Percentiles rank a stretch among this genome's conserved stretches.
phyloP scores from a whole-genome alignment of 2,113 vertebrate genomes.

The Scomber colias region DNA sequence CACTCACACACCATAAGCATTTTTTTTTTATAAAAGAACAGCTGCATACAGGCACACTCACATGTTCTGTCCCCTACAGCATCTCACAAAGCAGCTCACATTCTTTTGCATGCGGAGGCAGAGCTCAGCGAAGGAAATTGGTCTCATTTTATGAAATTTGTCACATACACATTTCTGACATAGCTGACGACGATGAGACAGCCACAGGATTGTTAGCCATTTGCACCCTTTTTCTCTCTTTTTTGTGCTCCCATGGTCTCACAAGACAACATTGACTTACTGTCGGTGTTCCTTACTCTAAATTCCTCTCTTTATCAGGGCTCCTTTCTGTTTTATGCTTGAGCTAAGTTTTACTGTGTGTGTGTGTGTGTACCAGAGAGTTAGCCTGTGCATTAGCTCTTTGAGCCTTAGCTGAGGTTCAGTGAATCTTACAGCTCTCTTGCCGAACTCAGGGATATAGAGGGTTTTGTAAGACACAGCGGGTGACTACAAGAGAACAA shows the following conservation, averaged over 20 bases:
- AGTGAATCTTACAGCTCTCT: constrained; percentile 49
- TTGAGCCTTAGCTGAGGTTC: constrained; percentile 58
- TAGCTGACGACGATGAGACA: constrained; percentile 46
- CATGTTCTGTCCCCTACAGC: constrained; percentile 37
- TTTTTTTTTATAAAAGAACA: background rate
- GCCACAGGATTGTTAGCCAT: constrained; percentile 35
- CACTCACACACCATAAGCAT: too few relatives aligned
- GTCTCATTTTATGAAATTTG: constrained; percentile 64
- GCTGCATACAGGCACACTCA: constrained; percentile 33
- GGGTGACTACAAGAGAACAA: constrained; percentile 32
- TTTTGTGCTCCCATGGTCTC: background rate
- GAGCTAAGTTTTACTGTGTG: constrained; percentile 15
- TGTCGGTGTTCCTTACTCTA: background rate
- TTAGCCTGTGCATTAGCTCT: constrained; percentile 31
- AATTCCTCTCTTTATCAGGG: constrained; percentile 1
- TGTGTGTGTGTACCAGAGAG: background rate
- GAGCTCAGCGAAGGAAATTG: constrained; percentile 31
- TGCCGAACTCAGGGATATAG: constrained; percentile 55
- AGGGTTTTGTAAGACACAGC: constrained; percentile 51
- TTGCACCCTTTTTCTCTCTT: constrained; percentile 7
- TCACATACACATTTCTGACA: constrained; percentile 64
- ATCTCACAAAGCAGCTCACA: constrained; percentile 46
- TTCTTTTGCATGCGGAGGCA: constrained; percentile 46
- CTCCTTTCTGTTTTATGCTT: constrained; percentile 16
- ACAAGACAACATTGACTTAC: background rate